These are phyloP conservation scores for Atethmia centrago DNA, from an alignment of 2,888 invertebrate genomes.

Conservation along the genomic window DNA sequence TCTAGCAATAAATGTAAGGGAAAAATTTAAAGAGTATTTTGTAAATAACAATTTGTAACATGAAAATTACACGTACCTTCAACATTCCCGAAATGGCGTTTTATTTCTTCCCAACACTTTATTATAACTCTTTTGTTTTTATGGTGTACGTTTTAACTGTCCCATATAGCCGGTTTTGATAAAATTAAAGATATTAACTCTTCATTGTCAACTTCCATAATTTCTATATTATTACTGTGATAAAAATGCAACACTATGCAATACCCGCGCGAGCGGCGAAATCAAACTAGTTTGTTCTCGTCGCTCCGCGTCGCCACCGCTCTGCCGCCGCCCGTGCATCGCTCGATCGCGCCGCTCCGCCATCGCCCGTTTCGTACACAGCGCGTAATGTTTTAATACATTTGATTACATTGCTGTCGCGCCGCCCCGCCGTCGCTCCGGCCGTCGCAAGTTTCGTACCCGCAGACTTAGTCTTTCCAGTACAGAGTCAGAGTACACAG, in stretches of 20 bases:
- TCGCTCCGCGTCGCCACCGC: constrained; percentile 31
- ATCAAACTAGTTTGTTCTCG: constrained; percentile 32
- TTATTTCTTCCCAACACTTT: constrained; percentile 28
- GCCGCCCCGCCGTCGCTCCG: no score
- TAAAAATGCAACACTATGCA: constrained; percentile 40
- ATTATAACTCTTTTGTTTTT: constrained; percentile 24
- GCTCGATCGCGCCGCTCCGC: constrained; percentile 35
- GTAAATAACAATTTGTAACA: constrained; percentile 33
- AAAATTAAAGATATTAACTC: constrained; percentile 36
- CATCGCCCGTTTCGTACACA: constrained; percentile 14
- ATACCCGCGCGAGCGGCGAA: constrained; percentile 36
- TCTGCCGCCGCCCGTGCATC: constrained; percentile 32
- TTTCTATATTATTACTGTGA: constrained; percentile 13
- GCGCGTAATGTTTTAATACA: background rate
- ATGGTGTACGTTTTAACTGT: constrained; percentile 27
- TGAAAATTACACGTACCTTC: constrained; percentile 24
- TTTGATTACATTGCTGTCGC: no score
- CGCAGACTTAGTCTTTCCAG: no score
- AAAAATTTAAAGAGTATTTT: constrained; percentile 37
- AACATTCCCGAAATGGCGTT: constrained; percentile 25
- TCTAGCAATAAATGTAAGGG: constrained; percentile 31
- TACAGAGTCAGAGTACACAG: no score
- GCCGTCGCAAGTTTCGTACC: no score
- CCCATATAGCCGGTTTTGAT: constrained; percentile 35
- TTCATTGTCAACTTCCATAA: constrained; percentile 25